phyloP scores from a whole-genome alignment of 2,113 vertebrate genomes.

The Rutilus rutilus region DNA sequence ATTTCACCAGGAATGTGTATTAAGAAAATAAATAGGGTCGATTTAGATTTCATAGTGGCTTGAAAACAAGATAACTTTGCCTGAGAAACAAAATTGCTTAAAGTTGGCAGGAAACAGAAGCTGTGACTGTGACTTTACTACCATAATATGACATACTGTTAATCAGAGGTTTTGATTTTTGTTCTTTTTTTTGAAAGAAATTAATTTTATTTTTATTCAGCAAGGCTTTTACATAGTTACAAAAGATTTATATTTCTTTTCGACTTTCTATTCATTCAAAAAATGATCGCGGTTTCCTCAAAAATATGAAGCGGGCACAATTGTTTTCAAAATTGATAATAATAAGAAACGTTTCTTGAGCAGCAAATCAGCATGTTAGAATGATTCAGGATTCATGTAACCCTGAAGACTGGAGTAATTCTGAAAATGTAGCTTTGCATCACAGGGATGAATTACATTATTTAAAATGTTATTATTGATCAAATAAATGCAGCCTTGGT shows the following conservation, averaged over 20 bases:
- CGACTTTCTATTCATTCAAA: neutral
- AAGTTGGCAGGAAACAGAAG: too few relatives aligned
- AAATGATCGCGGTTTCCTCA: rapidly evolving
- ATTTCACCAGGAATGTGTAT: too few relatives aligned
- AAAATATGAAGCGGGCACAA: neutral
- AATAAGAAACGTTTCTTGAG: neutral
- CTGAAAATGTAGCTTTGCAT: neutral
- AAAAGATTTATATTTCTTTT: neutral
- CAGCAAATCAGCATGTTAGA: neutral
- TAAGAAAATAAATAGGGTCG: too few relatives aligned
- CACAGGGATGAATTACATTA: neutral
- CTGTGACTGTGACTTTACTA: too few relatives aligned
- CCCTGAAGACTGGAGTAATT: neutral
- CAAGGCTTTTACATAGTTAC: neutral
- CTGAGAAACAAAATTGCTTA: neutral
- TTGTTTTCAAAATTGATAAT: neutral
- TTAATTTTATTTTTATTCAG: neutral
- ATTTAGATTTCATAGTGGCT: too few relatives aligned
- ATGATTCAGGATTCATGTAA: neutral
- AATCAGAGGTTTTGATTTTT: neutral
- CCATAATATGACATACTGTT: too few relatives aligned
- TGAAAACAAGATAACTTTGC: neutral
- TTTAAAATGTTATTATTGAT: neutral
- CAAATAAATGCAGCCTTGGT: neutral
- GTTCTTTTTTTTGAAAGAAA: neutral